phyloP scores from a whole-genome alignment of 53 echinoderm and acorn worm species.

The Antedon mediterranea region DNA sequence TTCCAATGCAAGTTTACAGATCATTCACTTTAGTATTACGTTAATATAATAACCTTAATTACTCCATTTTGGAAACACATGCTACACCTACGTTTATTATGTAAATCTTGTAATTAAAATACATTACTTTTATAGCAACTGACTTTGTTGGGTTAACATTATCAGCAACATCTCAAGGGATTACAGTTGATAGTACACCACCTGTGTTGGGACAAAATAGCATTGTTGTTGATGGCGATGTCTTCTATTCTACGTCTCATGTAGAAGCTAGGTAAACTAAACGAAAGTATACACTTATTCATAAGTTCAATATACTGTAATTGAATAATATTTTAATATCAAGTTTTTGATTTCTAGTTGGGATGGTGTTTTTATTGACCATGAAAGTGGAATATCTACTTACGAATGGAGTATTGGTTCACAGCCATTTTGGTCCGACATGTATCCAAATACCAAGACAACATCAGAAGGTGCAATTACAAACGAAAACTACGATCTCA shows the following conservation, averaged over 20 bases:
- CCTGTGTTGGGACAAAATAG: neutral
- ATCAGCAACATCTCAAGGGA: neutral
- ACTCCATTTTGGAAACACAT: no score
- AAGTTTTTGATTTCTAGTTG: constrained; percentile 5
- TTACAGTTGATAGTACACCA: constrained; percentile 6
- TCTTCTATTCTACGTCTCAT: constrained; percentile 1
- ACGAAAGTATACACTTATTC: no score
- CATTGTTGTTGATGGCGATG: neutral
- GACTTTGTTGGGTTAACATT: constrained; percentile 3
- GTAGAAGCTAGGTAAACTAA: constrained; percentile 9
- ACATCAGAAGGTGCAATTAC: constrained; percentile 8
- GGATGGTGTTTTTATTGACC: constrained; percentile 16
- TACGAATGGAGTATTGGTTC: constrained; percentile 30
- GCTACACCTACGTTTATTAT: no score
- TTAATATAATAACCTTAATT: no score
- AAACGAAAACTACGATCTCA: neutral
- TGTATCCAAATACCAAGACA: constrained; percentile 10
- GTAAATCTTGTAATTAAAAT: no score
- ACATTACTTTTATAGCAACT: neutral
- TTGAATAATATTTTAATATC: neutral
- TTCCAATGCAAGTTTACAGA: no score
- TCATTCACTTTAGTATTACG: no score
- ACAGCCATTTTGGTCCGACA: constrained; percentile 17
- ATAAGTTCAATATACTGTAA: no score
- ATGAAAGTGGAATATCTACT: constrained; percentile 18